These are phyloP conservation scores for Galeruca laticollis DNA, from an alignment of 2,888 invertebrate genomes.

Conservation along the genomic window DNA sequence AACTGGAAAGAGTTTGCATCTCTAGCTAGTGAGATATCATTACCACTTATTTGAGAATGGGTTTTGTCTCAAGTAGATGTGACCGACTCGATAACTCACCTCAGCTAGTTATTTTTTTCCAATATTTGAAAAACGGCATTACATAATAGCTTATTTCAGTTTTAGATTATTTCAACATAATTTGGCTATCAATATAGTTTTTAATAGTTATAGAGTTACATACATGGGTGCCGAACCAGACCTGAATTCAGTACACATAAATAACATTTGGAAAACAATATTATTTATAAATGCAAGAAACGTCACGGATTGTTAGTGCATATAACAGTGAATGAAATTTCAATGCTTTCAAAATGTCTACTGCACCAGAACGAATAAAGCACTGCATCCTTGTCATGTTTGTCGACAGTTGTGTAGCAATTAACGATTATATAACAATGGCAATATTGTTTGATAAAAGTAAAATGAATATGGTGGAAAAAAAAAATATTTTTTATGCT, in stretches of 20 bases:
- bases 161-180: too few relatives aligned
- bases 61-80: too few relatives aligned
- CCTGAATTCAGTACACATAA: constrained; percentile 48
- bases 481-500: neutral
- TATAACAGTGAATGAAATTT: constrained; percentile 19
- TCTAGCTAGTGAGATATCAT: too few relatives aligned
- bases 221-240: too few relatives aligned
- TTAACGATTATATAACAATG: neutral
- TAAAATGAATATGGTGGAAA: neutral
- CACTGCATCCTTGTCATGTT: constrained; percentile 8
- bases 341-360: constrained; percentile 13
- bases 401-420: constrained; percentile 10
- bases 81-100: too few relatives aligned
- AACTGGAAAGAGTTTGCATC: too few relatives aligned
- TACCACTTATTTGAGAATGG: too few relatives aligned
- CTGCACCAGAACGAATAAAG: constrained; percentile 17
- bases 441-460: neutral
- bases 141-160: too few relatives aligned
- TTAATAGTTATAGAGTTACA: too few relatives aligned
- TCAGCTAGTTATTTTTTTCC: too few relatives aligned
- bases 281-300: constrained; percentile 12
- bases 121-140: too few relatives aligned
- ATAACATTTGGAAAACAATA: constrained; percentile 26
- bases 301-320: constrained; percentile 6
- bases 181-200: too few relatives aligned